Evolutionary conservation across 1,140 invertebrate genomes (phyloP).

Genomic region (Oedothorax gibbosus): DNA sequence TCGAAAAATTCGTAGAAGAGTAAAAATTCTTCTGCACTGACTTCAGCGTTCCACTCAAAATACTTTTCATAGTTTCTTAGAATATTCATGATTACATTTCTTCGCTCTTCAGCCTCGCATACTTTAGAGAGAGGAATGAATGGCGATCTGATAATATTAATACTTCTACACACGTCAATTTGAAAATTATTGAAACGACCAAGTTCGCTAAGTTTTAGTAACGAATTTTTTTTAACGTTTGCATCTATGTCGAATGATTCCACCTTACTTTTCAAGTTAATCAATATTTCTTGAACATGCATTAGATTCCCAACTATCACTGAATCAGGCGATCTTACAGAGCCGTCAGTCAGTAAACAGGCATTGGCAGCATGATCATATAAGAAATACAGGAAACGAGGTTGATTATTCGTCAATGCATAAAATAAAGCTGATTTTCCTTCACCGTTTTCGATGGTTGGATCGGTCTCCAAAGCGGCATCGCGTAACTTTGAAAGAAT

Average conservation of each 20-base stretch:
- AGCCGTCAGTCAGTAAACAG: neutral
- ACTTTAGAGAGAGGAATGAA: no score
- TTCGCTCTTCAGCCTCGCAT: conserved; percentile 9
- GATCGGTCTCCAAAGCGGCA: conserved; percentile 27
- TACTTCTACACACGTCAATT: conserved; percentile 6
- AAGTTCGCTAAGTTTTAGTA: neutral
- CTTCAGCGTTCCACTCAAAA: neutral
- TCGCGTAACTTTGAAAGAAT: conserved; percentile 23
- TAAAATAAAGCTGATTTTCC: conserved; percentile 2
- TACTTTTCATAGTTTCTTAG: neutral
- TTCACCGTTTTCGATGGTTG: neutral
- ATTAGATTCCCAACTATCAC: conserved; percentile 1
- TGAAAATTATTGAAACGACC: conserved; percentile 18
- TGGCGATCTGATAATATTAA: neutral
- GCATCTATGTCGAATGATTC: neutral
- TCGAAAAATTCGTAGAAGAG: neutral
- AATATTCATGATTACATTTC: conserved; percentile 1
- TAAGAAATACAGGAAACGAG: conserved; percentile 5
- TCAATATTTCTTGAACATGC: neutral
- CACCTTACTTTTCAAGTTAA: neutral
- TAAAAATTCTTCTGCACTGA: neutral
- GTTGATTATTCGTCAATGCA: neutral
- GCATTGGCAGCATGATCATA: conserved; percentile 28
- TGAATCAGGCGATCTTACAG: neutral
- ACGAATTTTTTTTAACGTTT: neutral